Percentiles rank a stretch among this genome's conserved stretches.
Evolutionary conservation across 2,888 invertebrate genomes (phyloP).

Genomic region (Drosophila nr. fundita): DNA sequence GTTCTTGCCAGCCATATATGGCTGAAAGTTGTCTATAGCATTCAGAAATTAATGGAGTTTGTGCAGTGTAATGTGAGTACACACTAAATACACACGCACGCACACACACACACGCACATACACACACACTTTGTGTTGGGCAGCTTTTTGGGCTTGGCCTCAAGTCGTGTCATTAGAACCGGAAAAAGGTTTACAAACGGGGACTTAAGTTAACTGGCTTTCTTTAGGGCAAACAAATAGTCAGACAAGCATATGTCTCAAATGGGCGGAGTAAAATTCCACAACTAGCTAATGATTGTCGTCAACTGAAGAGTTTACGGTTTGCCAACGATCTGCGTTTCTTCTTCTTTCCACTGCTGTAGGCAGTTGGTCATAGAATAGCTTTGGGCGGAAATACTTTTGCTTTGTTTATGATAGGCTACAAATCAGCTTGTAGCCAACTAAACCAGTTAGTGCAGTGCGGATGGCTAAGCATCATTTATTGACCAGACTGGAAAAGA

Average conservation of each 20-base stretch:
- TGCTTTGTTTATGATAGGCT: slow-evolving; percentile 2
- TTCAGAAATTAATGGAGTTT: slow-evolving; percentile 63
- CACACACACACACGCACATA: not conserved
- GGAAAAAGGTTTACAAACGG: slow-evolving; percentile 63
- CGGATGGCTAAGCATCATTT: not conserved
- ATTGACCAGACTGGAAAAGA: not conserved
- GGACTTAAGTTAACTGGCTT: slow-evolving; percentile 61
- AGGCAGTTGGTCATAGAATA: slow-evolving; percentile 11
- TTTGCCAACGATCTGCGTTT: slow-evolving; percentile 25
- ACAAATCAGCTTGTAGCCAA: slow-evolving; percentile 18
- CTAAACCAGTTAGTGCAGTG: not conserved
- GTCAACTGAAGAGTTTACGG: slow-evolving; percentile 26
- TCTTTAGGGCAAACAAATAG: slow-evolving; percentile 46
- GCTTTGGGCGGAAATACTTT: slow-evolving; percentile 25
- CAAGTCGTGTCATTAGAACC: slow-evolving; percentile 61
- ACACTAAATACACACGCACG: slow-evolving; percentile 2
- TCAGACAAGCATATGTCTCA: slow-evolving; percentile 9
- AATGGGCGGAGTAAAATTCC: slow-evolving; percentile 40
- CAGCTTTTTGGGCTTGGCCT: slow-evolving; percentile 55
- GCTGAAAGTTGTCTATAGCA: slow-evolving; percentile 50
- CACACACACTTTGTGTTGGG: slow-evolving; percentile 11
- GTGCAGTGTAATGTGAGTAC: slow-evolving; percentile 56
- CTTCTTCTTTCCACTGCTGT: not conserved
- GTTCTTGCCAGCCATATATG: slow-evolving; percentile 53
- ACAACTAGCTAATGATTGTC: slow-evolving; percentile 54